A percentile compares a stretch with the other conserved stretches of the same genome.
Evolutionary conservation across 1,140 invertebrate species (phyloP).

Genomic region (Leptinotarsa defecta): DNA sequence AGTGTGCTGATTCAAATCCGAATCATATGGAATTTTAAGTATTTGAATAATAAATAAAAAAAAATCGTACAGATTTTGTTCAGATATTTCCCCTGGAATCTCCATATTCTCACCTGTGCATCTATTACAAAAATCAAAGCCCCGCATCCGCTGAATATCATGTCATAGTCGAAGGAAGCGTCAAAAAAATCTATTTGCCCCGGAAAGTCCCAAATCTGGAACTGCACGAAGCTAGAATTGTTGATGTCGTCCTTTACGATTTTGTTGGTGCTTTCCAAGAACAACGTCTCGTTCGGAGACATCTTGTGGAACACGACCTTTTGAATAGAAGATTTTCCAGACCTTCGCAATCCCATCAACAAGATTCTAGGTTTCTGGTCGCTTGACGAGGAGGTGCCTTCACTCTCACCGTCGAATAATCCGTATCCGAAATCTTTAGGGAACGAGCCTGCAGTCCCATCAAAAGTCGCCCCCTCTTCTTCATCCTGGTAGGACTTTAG

Average conservation of each 20-base stretch:
- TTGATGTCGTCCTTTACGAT: constrained; percentile 97
- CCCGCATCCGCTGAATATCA: constrained; percentile 93
- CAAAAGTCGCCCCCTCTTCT: constrained; percentile 59
- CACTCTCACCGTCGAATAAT: constrained; percentile 75
- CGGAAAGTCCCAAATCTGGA: constrained; percentile 99
- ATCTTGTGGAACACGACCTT: constrained; percentile 99
- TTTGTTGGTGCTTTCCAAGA: constrained; percentile 97
- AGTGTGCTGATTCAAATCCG: no score
- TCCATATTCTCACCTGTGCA: constrained; percentile 75
- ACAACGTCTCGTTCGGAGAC: constrained; percentile 99
- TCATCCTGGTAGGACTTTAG: constrained; percentile 68
- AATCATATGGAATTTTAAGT: no score
- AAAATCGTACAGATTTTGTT: no score
- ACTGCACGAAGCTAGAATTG: constrained; percentile 98
- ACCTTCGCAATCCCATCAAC: constrained; percentile 93
- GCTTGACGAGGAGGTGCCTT: constrained; percentile 58
- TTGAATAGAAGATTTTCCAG: constrained; percentile 99
- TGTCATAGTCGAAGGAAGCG: constrained; percentile 92
- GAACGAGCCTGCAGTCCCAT: constrained; percentile 72
- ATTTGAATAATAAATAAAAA: no score
- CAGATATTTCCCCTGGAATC: neutral
- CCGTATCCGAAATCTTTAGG: constrained; percentile 93
- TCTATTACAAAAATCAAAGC: constrained; percentile 99
- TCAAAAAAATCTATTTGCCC: constrained; percentile 99
- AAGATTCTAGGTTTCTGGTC: constrained; percentile 91